phyloP scores from a whole-genome alignment of 2,888 invertebrate species.

The Ptychoptera contaminata region DNA sequence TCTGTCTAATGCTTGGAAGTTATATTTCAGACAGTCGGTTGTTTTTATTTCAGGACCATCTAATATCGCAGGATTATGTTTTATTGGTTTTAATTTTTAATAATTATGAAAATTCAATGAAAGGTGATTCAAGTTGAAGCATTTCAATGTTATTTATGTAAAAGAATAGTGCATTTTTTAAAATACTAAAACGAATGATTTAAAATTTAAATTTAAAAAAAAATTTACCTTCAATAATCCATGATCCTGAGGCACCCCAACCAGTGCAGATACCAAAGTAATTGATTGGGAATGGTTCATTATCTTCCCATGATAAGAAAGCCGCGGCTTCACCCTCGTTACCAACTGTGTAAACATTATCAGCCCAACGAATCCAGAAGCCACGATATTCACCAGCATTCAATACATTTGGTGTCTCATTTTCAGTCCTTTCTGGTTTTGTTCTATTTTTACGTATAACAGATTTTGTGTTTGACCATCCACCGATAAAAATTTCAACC shows the following conservation, averaged over 20 bases:
- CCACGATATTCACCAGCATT: conserved; percentile 59
- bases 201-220: too few relatives aligned
- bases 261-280: conserved; percentile 73
- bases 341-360: conserved; percentile 47
- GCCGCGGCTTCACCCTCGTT: conserved; percentile 54
- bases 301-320: conserved; percentile 57
- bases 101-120: background rate
- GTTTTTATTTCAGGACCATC: conserved; percentile 39
- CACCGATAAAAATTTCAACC: conserved; percentile 77
- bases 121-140: background rate
- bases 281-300: conserved; percentile 50
- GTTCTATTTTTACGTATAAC: conserved; percentile 64
- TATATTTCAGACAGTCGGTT: conserved; percentile 41
- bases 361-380: conserved; percentile 72
- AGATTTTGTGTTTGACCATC: conserved; percentile 74
- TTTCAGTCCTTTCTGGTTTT: conserved; percentile 57
- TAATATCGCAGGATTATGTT: conserved; percentile 19
- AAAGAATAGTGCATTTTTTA: background rate
- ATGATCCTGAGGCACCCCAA: conserved; percentile 69
- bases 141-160: background rate
- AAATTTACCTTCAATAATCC: conserved; percentile 60
- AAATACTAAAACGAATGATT: too few relatives aligned
- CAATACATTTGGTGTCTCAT: conserved; percentile 55
- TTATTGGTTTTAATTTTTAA: background rate
- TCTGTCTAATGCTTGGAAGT: conserved; percentile 37